Evolutionary conservation across 2,888 invertebrate genomes (phyloP).

Genomic region (Cosmorhoe ocellata): DNA sequence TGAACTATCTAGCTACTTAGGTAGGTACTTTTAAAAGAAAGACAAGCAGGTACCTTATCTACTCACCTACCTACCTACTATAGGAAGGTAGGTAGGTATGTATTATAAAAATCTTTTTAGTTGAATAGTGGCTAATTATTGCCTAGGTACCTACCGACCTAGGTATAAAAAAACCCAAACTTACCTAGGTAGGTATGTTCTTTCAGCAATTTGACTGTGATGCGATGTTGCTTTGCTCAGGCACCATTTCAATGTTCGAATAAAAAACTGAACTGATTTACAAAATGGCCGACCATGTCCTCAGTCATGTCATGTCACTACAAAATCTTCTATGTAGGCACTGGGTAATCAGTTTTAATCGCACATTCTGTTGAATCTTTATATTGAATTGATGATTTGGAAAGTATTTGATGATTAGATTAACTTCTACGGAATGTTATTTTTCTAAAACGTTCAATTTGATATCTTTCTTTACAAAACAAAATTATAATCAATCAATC

Average conservation of each 20-base stretch:
- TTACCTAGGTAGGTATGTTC: no score
- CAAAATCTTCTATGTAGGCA: not conserved
- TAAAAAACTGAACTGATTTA: conserved; percentile 8
- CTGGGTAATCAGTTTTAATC: conserved; percentile 12
- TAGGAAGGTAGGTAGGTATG: no score
- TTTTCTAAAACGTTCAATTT: not conserved
- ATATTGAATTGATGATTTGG: not conserved
- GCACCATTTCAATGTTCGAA: not conserved
- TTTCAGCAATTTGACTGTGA: no score
- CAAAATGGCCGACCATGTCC: conserved; percentile 24
- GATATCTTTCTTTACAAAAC: not conserved
- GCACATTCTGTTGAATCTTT: not conserved
- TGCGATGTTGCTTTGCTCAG: no score
- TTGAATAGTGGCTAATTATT: no score
- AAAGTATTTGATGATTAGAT: not conserved
- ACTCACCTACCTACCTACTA: no score
- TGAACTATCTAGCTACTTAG: no score
- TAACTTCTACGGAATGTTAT: not conserved
- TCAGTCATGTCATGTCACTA: conserved; percentile 12
- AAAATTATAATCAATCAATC: not conserved
- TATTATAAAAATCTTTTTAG: no score
- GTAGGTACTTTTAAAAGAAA: no score
- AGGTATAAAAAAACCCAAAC: no score
- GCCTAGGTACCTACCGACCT: not conserved
- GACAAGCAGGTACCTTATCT: no score